phyloP scores from a whole-genome alignment of 2,113 vertebrate genomes.

The Ptilonorhynchus violaceus region DNA sequence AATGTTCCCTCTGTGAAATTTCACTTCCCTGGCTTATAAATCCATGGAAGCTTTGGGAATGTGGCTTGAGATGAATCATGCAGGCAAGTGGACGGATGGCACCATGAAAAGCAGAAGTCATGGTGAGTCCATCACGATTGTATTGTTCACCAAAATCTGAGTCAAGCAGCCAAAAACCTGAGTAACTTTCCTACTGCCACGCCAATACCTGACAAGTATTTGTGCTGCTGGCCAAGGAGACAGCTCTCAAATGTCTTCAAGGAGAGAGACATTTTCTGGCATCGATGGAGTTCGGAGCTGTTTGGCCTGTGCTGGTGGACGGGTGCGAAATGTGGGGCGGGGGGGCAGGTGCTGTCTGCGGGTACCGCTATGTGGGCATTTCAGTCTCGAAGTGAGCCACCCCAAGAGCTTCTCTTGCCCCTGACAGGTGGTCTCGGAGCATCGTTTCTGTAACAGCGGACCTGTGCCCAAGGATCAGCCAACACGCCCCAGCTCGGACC shows the following conservation, averaged over 20 bases:
- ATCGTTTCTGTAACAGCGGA: too few species aligned
- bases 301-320: not conserved
- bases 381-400: not conserved
- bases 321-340: rapidly evolving
- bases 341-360: not conserved
- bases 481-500: not conserved
- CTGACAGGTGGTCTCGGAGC: not conserved
- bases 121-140: rapidly evolving
- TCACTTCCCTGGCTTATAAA: not conserved
- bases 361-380: rapidly evolving
- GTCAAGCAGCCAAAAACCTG: not conserved
- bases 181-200: not conserved
- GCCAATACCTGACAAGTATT: not conserved
- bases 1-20: not conserved
- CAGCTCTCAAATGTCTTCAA: rapidly evolving
- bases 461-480: not conserved
- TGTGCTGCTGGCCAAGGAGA: not conserved
- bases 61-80: not conserved
- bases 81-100: not conserved
- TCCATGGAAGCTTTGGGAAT: not conserved
- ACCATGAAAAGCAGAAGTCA: not conserved
- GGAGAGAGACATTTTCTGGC: not conserved
- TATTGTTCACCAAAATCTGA: not conserved
- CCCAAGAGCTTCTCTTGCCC: not conserved
- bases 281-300: rapidly evolving